Conservation (phyloP, 2,113 vertebrate genomes). For the Polyodon spathula region DNA sequence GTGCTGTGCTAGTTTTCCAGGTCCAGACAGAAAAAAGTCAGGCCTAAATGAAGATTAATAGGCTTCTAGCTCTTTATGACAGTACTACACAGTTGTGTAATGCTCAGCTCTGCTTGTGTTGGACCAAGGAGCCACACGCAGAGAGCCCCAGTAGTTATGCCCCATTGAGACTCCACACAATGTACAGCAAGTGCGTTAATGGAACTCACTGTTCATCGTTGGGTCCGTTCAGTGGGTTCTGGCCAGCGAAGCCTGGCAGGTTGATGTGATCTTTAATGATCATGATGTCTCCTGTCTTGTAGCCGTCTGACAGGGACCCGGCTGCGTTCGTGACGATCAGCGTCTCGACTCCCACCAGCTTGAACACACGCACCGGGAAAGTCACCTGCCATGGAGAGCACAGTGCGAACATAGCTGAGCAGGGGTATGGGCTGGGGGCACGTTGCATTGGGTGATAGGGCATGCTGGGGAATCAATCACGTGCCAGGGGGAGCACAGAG, state of each 20-base stretch:
- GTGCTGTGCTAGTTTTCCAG: too few relatives aligned
- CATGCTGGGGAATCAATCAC: too few relatives aligned
- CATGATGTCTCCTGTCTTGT: constrained; percentile 66
- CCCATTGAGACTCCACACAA: too few relatives aligned
- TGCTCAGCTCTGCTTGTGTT: too few relatives aligned
- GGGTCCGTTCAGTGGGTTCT: constrained; percentile 60
- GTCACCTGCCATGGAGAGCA: constrained; percentile 45
- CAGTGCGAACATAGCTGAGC: neutral
- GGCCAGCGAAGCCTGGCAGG: constrained; percentile 58
- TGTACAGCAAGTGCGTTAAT: neutral
- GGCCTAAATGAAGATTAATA: too few relatives aligned
- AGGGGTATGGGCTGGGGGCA: too few relatives aligned
- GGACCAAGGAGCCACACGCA: too few relatives aligned
- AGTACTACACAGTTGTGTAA: neutral
- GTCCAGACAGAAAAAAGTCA: too few relatives aligned
- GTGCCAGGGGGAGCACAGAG: constrained; percentile 5
- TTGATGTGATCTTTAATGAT: constrained; percentile 68
- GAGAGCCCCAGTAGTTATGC: too few relatives aligned
- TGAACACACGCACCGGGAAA: constrained; percentile 66
- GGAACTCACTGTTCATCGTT: constrained; percentile 60
- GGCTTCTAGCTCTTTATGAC: too few relatives aligned
- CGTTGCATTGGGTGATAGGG: too few relatives aligned
- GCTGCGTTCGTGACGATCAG: constrained; percentile 70
- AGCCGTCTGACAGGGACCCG: constrained; percentile 55
- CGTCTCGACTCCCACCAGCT: constrained; percentile 61